Conservation (phyloP, 2,888 invertebrate species). For the Monochamus alternatus region DNA sequence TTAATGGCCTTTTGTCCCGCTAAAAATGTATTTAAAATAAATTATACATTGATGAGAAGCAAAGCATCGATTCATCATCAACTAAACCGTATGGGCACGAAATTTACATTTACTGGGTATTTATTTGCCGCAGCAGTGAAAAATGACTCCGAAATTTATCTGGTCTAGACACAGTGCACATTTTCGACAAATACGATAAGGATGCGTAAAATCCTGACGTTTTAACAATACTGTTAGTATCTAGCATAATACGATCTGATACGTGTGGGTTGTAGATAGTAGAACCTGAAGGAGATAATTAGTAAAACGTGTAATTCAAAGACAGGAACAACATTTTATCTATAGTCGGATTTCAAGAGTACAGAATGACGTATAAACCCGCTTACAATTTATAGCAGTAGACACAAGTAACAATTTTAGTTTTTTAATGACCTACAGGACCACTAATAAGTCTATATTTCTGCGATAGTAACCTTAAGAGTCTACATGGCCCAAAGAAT, state of each 20-base stretch:
- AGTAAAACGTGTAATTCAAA: no score
- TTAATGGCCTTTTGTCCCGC: constrained; percentile 6
- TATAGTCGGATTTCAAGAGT: no score
- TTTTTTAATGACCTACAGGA: no score
- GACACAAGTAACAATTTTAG: no score
- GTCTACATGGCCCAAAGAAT: no score
- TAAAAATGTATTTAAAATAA: constrained; percentile 8
- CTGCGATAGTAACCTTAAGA: no score
- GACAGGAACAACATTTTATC: no score
- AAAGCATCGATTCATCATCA: constrained; percentile 5
- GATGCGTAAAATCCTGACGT: neutral
- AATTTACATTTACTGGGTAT: constrained; percentile 1
- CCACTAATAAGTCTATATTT: no score
- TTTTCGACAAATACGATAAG: neutral
- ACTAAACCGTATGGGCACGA: constrained; percentile 4
- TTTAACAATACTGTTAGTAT: neutral
- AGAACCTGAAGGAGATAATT: no score
- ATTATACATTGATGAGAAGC: neutral
- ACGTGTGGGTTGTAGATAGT: neutral
- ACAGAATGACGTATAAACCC: no score
- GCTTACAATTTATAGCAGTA: no score
- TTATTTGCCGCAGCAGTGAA: constrained; percentile 3
- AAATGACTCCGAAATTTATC: neutral
- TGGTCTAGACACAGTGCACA: neutral
- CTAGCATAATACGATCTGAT: neutral